These are phyloP conservation scores for Lasioglossum figueresi DNA, from an alignment of 2,888 invertebrate genomes.

Conservation along the genomic window DNA sequence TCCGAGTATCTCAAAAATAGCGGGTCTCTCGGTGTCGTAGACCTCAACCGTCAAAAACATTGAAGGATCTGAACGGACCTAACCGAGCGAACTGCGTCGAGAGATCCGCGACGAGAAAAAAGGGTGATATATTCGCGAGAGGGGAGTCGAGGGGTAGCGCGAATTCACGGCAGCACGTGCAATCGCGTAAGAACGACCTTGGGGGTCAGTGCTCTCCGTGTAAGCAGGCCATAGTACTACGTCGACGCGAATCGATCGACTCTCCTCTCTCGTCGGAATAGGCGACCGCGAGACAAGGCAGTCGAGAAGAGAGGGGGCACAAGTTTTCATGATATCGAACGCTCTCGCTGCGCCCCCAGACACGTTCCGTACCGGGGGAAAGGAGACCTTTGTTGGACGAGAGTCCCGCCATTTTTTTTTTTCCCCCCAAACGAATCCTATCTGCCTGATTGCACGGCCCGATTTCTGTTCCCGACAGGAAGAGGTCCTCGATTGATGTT, in stretches of 20 bases:
- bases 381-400: conserved; percentile 25
- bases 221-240: conserved; percentile 77
- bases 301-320: conserved; percentile 7
- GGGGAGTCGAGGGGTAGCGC: conserved; percentile 57
- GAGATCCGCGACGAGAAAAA: neutral
- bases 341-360: conserved; percentile 39
- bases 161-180: conserved; percentile 79
- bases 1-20: neutral
- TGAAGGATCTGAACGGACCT: neutral
- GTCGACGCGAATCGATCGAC: conserved; percentile 73
- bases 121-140: neutral
- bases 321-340: conserved; percentile 63
- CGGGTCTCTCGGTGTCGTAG: neutral
- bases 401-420: conserved; percentile 28
- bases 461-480: conserved; percentile 36
- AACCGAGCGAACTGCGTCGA: neutral
- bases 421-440: conserved; percentile 28
- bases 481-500: neutral
- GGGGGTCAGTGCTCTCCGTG: conserved; percentile 78
- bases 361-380: conserved; percentile 25
- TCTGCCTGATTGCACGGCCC: conserved; percentile 35
- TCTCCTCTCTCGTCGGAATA: conserved; percentile 69
- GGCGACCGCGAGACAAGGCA: conserved; percentile 53
- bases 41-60: neutral
- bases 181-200: conserved; percentile 81